A percentile compares a stretch with the other conserved stretches of the same genome.
Evolutionary conservation across 2,888 invertebrate species (phyloP).

Genomic region (Pollenia labialis): DNA sequence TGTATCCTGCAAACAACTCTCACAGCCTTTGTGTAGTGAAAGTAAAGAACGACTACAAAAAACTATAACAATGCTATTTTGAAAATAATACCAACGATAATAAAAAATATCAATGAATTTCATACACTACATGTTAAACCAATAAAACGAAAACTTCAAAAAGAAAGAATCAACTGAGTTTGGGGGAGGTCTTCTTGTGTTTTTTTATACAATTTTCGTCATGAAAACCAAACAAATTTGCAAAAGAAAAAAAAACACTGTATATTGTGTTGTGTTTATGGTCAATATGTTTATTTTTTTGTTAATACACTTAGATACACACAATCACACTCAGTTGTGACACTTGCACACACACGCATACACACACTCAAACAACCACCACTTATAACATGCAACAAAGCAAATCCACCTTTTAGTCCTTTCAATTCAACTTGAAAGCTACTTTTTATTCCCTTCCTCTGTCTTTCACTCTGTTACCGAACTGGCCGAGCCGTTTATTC

Average conservation of each 20-base stretch:
- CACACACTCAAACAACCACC: slow-evolving; percentile 10
- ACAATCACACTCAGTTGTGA: slow-evolving; percentile 23
- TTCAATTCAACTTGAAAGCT: slow-evolving; percentile 40
- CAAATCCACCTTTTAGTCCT: slow-evolving; percentile 55
- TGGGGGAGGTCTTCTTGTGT: background rate
- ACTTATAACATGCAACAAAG: slow-evolving; percentile 34
- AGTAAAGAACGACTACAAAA: background rate
- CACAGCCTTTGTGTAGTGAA: slow-evolving; percentile 7
- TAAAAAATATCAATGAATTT: slow-evolving; percentile 51
- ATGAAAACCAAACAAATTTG: slow-evolving; percentile 65
- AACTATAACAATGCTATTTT: slow-evolving; percentile 35
- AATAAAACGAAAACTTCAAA: slow-evolving; percentile 58
- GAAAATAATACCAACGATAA: slow-evolving; percentile 19
- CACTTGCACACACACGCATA: slow-evolving; percentile 4
- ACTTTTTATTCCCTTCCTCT: background rate
- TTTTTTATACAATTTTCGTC: slow-evolving; percentile 28
- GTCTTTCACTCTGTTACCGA: background rate
- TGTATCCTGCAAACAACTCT: slow-evolving; percentile 28
- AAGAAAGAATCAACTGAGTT: slow-evolving; percentile 6
- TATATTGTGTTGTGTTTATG: slow-evolving; percentile 70
- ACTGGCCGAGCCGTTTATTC: slow-evolving; percentile 52
- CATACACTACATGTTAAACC: slow-evolving; percentile 58
- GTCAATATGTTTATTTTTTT: slow-evolving; percentile 66
- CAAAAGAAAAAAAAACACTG: slow-evolving; percentile 34
- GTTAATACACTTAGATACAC: slow-evolving; percentile 55